Base-by-base conservation (phyloP, 64 coral and sea anemone species). In the Dendronephthya gigantea region DNA sequence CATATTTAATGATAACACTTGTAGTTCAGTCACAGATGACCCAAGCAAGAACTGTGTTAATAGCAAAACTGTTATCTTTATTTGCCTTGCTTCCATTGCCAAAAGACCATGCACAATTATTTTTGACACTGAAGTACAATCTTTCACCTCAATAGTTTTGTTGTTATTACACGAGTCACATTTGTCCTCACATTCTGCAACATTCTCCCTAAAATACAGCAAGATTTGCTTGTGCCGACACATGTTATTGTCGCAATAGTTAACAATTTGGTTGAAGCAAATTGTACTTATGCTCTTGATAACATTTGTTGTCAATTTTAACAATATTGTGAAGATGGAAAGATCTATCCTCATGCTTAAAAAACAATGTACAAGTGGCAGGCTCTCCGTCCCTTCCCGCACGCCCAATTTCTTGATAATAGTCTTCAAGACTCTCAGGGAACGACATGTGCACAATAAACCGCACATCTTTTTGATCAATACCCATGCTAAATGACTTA, bases 1-100 rank as follows among this genome's bases (percentile, higher is more conserved):
- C 15, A 79, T 1, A 79, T 79, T 9, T 19, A 79, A 79, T 36
- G 2, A 19, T 19, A 79, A 34, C 72, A 79, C 31, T 79, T 79
- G 0, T 35, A 79, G 72, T 79, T 79, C 72, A 79, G 72, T 79
- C 36, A 33, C 72, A 79, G 72, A 79, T 15, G 72, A 79, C 1
- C 72, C 72, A 39, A 79, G 72, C 36, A 79, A 79, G 72, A 79
- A 79, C 32, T 79, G 72, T 35, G 72, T 79, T 79, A 79, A 79
- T 33, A 79, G 28, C 72, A 79, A 2, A 79, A 79, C 72, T 10
- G 72, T 79, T 39, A 79, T 35, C 36, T 79, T 79, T 79, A 35
- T 79, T 0, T 79, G 72, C 72, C 22, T 79, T 39, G 34, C 72
- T 19, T 79, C 72, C 34, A 79, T 34, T 35, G 72, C 72, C 30